Percentiles rank a stretch among this genome's conserved stretches.
Conservation (phyloP, 2,113 vertebrate genomes). For the Vidua chalybeata region DNA sequence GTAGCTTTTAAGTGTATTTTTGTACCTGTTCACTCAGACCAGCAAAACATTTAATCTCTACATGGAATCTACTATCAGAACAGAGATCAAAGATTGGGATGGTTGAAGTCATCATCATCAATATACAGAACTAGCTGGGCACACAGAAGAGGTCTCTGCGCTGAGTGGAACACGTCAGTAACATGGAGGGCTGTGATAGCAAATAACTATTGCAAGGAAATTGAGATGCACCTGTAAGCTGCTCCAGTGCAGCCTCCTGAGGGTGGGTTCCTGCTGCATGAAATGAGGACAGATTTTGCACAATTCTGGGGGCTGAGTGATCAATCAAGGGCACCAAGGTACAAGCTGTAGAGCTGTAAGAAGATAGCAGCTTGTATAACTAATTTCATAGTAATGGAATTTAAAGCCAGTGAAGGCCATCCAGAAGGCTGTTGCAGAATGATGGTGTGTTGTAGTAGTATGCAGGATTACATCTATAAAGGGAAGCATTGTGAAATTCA, state of each 20-base stretch:
- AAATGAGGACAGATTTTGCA: neutral
- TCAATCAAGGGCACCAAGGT: neutral
- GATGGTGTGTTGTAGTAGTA: neutral
- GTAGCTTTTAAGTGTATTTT: neutral
- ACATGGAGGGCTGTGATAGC: neutral
- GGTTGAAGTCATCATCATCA: neutral
- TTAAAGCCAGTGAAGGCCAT: neutral
- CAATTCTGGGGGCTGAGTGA: neutral
- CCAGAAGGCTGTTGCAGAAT: neutral
- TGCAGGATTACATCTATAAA: neutral
- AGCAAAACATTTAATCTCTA: neutral
- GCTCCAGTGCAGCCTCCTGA: neutral
- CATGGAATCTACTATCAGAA: neutral
- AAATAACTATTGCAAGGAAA: neutral
- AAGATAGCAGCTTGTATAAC: neutral
- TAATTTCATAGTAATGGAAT: neutral
- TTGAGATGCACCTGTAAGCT: neutral
- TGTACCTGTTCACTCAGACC: neutral
- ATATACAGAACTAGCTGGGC: neutral
- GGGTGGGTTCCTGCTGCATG: neutral
- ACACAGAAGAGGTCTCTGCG: neutral
- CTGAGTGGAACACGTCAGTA: neutral
- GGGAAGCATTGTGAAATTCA: neutral
- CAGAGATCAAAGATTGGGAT: neutral
- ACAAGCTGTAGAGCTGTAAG: rapidly evolving